phyloP scores from a whole-genome alignment of 2,797 vertebrate genomes.

The Myotis vivesi region DNA sequence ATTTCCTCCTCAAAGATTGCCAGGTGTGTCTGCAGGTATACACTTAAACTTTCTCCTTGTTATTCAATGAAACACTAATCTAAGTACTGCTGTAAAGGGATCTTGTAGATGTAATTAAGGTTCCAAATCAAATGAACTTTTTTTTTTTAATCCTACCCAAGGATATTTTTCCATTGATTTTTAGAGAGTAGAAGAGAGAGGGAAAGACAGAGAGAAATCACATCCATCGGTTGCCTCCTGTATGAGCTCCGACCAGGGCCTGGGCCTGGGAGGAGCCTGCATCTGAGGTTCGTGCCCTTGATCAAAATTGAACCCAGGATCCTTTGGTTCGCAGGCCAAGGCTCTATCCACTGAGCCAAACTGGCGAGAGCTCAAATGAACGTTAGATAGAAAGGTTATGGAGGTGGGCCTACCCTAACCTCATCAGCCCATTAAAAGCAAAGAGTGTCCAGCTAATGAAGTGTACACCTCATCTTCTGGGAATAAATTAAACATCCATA shows the following conservation, averaged over 20 bases:
- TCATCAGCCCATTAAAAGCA: background rate
- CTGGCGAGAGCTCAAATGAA: too few species aligned
- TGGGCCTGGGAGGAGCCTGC: too few species aligned
- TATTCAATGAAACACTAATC: background rate
- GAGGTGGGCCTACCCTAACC: background rate
- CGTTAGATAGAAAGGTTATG: background rate
- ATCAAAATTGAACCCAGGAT: too few species aligned
- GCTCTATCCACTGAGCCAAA: too few species aligned
- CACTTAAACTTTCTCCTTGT: background rate
- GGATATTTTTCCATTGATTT: too few species aligned
- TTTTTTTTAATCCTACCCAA: too few species aligned
- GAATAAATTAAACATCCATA: background rate
- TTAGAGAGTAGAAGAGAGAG: too few species aligned
- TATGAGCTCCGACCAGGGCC: too few species aligned
- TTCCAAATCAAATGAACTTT: background rate
- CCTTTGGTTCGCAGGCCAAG: too few species aligned
- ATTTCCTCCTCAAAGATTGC: fast-evolving
- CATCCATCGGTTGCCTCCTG: too few species aligned
- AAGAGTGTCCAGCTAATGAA: background rate
- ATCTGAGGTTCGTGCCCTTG: too few species aligned
- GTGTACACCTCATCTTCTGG: background rate
- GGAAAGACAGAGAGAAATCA: too few species aligned
- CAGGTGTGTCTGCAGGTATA: background rate
- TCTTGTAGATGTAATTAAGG: background rate
- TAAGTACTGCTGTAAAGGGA: background rate